phyloP scores from a whole-genome alignment of 1,140 invertebrate species.

The Mycetomoellerius zeteki region DNA sequence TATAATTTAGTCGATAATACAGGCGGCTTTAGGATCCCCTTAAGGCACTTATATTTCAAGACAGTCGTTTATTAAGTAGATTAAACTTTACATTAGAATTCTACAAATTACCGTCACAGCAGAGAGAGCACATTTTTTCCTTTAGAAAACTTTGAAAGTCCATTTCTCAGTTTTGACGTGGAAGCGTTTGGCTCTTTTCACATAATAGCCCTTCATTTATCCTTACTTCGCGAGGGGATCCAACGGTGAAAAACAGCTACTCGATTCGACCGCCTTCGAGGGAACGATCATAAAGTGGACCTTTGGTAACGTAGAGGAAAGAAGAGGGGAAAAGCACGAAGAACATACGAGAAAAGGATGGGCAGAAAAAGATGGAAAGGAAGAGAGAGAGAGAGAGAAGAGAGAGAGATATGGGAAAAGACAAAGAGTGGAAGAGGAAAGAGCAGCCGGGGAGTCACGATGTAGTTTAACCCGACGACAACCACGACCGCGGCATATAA shows the following conservation, averaged over 20 bases:
- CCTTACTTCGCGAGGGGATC: conserved; percentile 48
- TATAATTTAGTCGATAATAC: too few species aligned
- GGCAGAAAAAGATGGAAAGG: too few species aligned
- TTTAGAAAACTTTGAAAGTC: conserved; percentile 44
- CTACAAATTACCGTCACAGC: conserved; percentile 31
- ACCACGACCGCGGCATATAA: conserved; percentile 67
- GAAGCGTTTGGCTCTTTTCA: conserved; percentile 52
- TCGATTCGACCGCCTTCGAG: conserved; percentile 52
- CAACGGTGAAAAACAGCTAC: conserved; percentile 55
- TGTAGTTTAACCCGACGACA: conserved; percentile 69
- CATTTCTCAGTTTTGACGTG: conserved; percentile 60
- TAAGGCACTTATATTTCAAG: conserved; percentile 22
- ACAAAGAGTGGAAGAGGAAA: conserved; percentile 13
- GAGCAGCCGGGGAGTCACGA: conserved; percentile 43
- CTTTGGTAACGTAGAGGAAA: conserved; percentile 8
- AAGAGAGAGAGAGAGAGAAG: background rate
- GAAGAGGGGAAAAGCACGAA: conserved; percentile 15
- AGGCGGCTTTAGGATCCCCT: too few species aligned
- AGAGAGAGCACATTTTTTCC: conserved; percentile 20
- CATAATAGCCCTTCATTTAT: conserved; percentile 59
- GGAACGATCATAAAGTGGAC: conserved; percentile 59
- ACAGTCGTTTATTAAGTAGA: conserved; percentile 44
- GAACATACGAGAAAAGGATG: conserved; percentile 22
- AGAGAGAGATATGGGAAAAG: background rate
- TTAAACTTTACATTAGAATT: conserved; percentile 51